A percentile compares a stretch with the other conserved stretches of the same genome.
phyloP scores from a whole-genome alignment of 2,888 invertebrate genomes.

The Cheilosia vernalis region DNA sequence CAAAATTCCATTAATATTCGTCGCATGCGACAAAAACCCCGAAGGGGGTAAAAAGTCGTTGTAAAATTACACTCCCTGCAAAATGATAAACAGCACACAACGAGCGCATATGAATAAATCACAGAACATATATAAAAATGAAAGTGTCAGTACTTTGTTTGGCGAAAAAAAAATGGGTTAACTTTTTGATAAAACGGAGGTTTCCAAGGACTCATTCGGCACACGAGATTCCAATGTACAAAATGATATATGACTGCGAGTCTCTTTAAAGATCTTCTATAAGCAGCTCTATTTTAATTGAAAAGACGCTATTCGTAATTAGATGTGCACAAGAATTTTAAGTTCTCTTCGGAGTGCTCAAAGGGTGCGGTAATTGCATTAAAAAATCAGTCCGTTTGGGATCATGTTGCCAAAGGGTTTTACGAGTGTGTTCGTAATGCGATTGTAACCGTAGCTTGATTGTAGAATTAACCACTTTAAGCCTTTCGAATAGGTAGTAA shows the following conservation, averaged over 20 bases:
- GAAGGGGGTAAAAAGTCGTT: constrained; percentile 42
- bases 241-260: neutral
- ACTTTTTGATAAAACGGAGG: too few relatives aligned
- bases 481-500: too few relatives aligned
- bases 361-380: constrained; percentile 4
- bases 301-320: neutral
- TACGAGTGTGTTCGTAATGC: neutral
- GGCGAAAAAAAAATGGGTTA: neutral
- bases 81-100: constrained; percentile 52
- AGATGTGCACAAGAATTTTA: neutral
- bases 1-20: constrained; percentile 54
- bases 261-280: neutral
- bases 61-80: constrained; percentile 53
- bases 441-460: neutral
- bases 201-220: too few relatives aligned
- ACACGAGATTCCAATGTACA: neutral
- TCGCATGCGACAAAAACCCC: constrained; percentile 27
- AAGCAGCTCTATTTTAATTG: neutral
- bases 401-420: neutral
- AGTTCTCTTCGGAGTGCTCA: neutral
- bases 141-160: constrained; percentile 4
- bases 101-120: constrained; percentile 6
- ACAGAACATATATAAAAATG: constrained; percentile 2
- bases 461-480: too few relatives aligned
- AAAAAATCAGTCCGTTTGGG: neutral